A percentile compares a stretch with the other conserved stretches of the same genome.
These are phyloP conservation scores for Platyrinchus mystaceus DNA, from an alignment of 2,797 vertebrate species.

Conservation along the genomic window DNA sequence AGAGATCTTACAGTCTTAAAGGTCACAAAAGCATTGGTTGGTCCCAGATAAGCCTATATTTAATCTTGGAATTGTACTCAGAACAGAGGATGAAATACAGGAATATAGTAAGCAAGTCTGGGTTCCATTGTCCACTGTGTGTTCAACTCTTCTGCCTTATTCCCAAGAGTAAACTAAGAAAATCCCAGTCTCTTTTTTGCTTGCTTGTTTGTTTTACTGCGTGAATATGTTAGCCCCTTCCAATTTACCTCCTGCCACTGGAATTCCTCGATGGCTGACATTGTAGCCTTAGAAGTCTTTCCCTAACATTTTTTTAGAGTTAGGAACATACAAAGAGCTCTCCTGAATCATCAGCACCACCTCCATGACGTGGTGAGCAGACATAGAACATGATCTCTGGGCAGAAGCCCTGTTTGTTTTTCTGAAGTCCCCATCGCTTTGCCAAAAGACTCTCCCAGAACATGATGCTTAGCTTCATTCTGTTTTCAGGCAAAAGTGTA, in stretches of 20 bases:
- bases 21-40: neutral
- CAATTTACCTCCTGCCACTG: neutral
- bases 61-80: neutral
- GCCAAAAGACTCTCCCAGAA: neutral
- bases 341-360: neutral
- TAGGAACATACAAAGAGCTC: neutral
- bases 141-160: neutral
- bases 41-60: neutral
- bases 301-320: neutral
- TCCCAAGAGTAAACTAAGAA: neutral
- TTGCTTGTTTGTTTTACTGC: neutral
- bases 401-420: neutral
- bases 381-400: neutral
- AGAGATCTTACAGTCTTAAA: neutral
- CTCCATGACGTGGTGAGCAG: neutral
- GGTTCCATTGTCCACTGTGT: neutral
- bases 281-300: neutral
- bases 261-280: neutral
- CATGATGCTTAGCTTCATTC: neutral
- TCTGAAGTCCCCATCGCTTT: neutral
- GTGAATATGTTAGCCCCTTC: neutral
- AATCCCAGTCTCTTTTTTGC: accelerated
- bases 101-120: neutral
- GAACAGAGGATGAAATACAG: neutral
- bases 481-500: neutral